Percentiles rank a stretch among this genome's conserved stretches.
Conservation (phyloP, 2,888 invertebrate species). For the Crocallis elinguaria region DNA sequence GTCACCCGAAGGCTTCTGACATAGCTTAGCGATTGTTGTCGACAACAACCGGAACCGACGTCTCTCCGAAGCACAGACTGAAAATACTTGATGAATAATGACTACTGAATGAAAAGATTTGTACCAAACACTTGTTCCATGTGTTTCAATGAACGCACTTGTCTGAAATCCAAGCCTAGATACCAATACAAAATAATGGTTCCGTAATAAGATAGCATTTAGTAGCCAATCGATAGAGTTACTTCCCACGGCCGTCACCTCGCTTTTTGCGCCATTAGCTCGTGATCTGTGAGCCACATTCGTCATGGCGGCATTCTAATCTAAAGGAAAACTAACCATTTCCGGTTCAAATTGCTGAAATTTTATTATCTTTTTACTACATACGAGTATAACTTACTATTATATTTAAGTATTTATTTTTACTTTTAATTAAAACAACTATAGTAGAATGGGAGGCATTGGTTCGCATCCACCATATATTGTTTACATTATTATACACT, state of each 20-base stretch:
- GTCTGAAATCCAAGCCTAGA: slow-evolving; percentile 5
- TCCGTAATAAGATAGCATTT: slow-evolving; percentile 14
- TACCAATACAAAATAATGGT: slow-evolving; percentile 7
- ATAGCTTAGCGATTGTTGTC: too few relatives aligned
- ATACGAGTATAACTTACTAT: too few relatives aligned
- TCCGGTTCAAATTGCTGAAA: slow-evolving; percentile 18
- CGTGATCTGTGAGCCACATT: slow-evolving; percentile 42
- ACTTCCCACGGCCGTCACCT: slow-evolving; percentile 53
- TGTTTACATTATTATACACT: too few relatives aligned
- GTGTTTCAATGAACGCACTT: neutral
- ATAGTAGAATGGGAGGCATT: too few relatives aligned
- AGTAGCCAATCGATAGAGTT: neutral
- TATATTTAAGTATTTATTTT: too few relatives aligned
- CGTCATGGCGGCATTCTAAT: slow-evolving; percentile 42
- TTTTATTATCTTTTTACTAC: neutral
- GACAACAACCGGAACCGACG: too few relatives aligned
- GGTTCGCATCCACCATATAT: too few relatives aligned
- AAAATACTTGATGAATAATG: too few relatives aligned
- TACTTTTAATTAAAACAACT: too few relatives aligned
- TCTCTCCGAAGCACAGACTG: too few relatives aligned
- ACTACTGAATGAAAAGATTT: too few relatives aligned
- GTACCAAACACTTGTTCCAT: neutral
- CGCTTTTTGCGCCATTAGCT: slow-evolving; percentile 43
- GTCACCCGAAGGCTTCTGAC: too few relatives aligned
- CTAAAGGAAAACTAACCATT: slow-evolving; percentile 26